Percentiles rank a stretch among this genome's conserved stretches.
Conservation (phyloP, 64 coral and sea anemone species). For the Actinia equina region DNA sequence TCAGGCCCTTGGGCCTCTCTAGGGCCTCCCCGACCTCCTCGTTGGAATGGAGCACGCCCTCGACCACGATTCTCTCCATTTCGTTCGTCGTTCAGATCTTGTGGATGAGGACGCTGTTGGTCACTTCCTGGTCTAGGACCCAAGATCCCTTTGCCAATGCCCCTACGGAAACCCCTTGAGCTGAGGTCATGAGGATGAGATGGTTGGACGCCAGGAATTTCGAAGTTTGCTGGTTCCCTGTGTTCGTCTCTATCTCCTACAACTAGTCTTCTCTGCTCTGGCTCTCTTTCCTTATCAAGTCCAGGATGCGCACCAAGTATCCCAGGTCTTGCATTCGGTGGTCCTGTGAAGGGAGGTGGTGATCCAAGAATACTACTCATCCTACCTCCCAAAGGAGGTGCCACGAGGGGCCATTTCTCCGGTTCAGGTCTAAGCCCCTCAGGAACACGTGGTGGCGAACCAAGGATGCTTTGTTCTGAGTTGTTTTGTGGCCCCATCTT, state of each 20-base stretch:
- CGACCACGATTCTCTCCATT: slow-evolving; percentile 9
- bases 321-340: neutral
- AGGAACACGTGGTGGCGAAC: slow-evolving; percentile 3
- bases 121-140: neutral
- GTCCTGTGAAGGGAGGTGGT: neutral
- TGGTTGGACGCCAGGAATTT: neutral
- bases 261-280: neutral
- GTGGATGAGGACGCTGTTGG: neutral
- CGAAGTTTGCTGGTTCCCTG: neutral
- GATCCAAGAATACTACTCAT: slow-evolving; percentile 9
- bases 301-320: slow-evolving; percentile 13
- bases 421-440: neutral
- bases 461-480: neutral
- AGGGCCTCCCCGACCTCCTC: neutral
- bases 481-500: neutral
- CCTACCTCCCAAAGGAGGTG: neutral
- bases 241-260: slow-evolving; percentile 9
- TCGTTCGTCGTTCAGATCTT: slow-evolving; percentile 2
- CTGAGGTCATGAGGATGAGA: slow-evolving; percentile 12
- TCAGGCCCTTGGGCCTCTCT: neutral
- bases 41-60: slow-evolving; percentile 10
- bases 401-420: neutral
- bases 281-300: neutral
- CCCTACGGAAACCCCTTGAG: neutral
- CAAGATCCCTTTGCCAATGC: neutral